phyloP scores from a whole-genome alignment of 2,113 vertebrate genomes.

The Willisornis vidua region DNA sequence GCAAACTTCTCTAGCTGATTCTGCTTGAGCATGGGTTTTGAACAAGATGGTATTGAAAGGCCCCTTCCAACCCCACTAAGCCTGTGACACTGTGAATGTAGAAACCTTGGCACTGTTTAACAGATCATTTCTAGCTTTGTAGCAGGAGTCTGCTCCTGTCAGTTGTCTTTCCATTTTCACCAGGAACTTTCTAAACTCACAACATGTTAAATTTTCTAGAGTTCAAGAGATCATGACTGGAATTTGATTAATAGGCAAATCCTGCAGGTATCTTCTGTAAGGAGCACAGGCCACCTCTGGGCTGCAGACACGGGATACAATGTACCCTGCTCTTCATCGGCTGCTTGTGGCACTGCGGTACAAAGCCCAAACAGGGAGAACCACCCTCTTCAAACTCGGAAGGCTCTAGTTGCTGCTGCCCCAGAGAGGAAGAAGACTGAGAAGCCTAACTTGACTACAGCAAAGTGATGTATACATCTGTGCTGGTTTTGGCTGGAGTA shows the following conservation, averaged over 20 bases:
- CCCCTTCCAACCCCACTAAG: not conserved
- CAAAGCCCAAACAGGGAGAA: not conserved
- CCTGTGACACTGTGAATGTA: not conserved
- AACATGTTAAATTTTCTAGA: not conserved
- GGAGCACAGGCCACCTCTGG: not conserved
- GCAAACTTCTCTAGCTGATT: not conserved
- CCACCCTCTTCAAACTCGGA: not conserved
- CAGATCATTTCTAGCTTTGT: not conserved
- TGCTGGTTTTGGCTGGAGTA: not conserved
- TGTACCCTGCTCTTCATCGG: not conserved
- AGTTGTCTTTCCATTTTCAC: not conserved
- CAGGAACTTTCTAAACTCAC: not conserved
- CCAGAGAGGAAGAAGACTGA: not conserved
- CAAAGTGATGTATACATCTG: not conserved
- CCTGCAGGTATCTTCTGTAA: not conserved
- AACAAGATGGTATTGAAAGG: not conserved
- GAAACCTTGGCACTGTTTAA: not conserved
- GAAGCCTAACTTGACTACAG: not conserved
- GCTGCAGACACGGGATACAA: not conserved
- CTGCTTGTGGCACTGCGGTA: not conserved
- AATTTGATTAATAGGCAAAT: not conserved
- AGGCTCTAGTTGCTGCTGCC: not conserved
- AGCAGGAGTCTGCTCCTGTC: not conserved
- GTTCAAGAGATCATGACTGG: not conserved
- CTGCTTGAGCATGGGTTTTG: not conserved